Evolutionary conservation across 2,113 vertebrate species (phyloP).

Genomic region (Hiodon alosoides): DNA sequence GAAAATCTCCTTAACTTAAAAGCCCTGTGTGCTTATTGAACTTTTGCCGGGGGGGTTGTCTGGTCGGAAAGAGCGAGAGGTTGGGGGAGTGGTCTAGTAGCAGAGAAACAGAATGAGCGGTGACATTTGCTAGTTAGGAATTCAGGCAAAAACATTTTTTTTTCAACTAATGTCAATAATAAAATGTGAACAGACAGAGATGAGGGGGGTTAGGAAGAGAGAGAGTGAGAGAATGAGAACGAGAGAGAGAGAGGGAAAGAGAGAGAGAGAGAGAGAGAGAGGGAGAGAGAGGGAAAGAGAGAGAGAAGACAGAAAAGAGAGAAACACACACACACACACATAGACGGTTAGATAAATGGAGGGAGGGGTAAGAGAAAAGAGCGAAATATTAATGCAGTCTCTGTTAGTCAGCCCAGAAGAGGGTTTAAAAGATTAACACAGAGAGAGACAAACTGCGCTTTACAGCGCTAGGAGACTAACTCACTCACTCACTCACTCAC

Average conservation of each 20-base stretch:
- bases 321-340: too few relatives aligned
- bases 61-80: neutral
- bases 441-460: neutral
- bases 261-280: neutral
- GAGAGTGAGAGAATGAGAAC: neutral
- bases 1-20: slow-evolving; percentile 4
- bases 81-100: neutral
- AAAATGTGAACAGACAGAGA: neutral
- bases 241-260: neutral
- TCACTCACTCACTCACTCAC: neutral
- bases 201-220: neutral
- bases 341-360: too few relatives aligned
- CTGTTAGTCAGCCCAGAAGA: neutral
- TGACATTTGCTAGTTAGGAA: slow-evolving; percentile 5
- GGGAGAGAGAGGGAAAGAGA: neutral
- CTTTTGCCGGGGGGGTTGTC: neutral
- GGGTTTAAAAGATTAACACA: slow-evolving; percentile 3
- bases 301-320: too few relatives aligned
- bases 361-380: too few relatives aligned
- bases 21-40: neutral
- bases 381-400: neutral
- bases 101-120: neutral
- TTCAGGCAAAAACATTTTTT: neutral
- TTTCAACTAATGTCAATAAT: neutral
- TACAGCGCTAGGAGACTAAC: neutral